These are phyloP conservation scores for Enteromius anoplus DNA, from an alignment of 2,797 vertebrate genomes.

Conservation along the genomic window DNA sequence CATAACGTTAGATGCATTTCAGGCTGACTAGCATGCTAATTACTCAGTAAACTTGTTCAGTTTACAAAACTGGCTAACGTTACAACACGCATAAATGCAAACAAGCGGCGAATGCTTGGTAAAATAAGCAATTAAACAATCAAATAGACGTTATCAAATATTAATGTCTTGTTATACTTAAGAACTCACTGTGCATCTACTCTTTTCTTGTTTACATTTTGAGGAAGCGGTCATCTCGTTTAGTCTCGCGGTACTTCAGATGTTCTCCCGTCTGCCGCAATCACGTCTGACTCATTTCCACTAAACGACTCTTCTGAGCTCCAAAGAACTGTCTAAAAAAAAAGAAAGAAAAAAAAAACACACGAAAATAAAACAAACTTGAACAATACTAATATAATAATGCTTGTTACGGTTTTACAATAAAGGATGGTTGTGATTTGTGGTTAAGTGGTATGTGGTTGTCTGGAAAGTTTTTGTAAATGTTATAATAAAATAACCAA, in stretches of 20 bases:
- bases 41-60: neutral
- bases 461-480: too few species aligned
- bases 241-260: conserved; percentile 65
- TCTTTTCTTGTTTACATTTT: conserved; percentile 71
- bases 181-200: conserved; percentile 1
- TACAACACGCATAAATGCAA: neutral
- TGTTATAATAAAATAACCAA: neutral
- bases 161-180: neutral
- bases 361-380: too few species aligned
- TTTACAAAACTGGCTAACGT: neutral
- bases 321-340: neutral
- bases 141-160: too few species aligned
- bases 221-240: conserved; percentile 68
- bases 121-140: neutral
- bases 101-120: neutral
- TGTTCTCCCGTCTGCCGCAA: neutral
- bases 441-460: too few species aligned
- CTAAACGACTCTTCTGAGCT: neutral
- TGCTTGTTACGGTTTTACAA: neutral
- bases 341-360: neutral
- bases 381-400: too few species aligned
- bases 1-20: neutral
- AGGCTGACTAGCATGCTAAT: conserved; percentile 30
- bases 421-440: neutral
- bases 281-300: neutral